Evolutionary conservation across 2,888 invertebrate genomes (phyloP), one percentile per base, ranked within the genome.

Genomic region (Lasioglossum calceatum): DNA sequence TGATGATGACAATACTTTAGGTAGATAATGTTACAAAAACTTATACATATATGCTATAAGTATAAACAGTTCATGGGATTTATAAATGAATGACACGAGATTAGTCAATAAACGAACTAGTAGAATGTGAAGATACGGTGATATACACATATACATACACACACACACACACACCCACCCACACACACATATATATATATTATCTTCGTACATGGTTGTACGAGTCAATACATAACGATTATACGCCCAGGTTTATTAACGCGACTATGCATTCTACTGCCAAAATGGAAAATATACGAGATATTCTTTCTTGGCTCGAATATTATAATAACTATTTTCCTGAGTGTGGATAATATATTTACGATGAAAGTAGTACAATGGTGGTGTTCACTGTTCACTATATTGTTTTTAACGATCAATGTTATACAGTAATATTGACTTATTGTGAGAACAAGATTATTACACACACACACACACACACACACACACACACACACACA

Each of bases 1-100:
- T 84, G 89, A 92, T 90, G 89, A 89, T 93, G 93, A 93, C 93
- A 93, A 93, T 93, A 93, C 93, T 87, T 92, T 93, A 93, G 93
- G 81, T 92, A 92, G 92, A 85, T 76, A 89, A 89, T 89, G 82
- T 91, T 90, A 90, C 84, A n/a, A 86, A 71, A 70, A 89, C 86
- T 77, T 88, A 75, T 32, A 32, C 88, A 85, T 32, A 32, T 88
- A 85, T 85, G 76, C 76, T 86, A 80, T 79, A 77, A 58, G 72
- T 85, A 85, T 76, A 79, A 79, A 58, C 39, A 87, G 87, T 90
- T 91, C 89, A 86, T 78, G 85, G 58, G 64, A 77, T 79, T 77
- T 81, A 39, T 86, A 70, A 80, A 76, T 39, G 54, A 50, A 61
- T 72, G 71, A 79, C 61, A 71, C 78, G 76, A 86, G 72, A 79